phyloP scores from a whole-genome alignment of 2,797 vertebrate genomes.

The Vultur gryphus region DNA sequence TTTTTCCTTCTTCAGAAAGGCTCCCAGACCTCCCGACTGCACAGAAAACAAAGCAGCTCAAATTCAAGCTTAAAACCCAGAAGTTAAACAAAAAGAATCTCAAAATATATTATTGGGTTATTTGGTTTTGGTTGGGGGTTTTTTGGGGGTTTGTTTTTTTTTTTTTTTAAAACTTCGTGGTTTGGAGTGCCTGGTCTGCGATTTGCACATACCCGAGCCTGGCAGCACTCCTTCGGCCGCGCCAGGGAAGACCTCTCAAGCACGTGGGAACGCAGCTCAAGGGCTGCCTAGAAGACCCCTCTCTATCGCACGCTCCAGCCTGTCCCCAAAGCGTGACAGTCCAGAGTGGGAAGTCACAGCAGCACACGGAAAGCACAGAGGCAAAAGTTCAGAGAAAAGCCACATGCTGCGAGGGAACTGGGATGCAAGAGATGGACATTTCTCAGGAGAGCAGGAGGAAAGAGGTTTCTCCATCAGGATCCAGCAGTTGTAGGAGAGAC shows the following conservation, averaged over 20 bases:
- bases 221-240: rapidly evolving
- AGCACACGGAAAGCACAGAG: not conserved
- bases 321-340: not conserved
- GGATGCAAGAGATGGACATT: not conserved
- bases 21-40: not conserved
- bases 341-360: not conserved
- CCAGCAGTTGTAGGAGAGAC: not conserved
- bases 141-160: not conserved
- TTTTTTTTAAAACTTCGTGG: not conserved
- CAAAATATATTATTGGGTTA: not conserved
- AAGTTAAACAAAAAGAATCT: not conserved
- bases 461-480: not conserved
- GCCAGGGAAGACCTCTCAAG: not conserved
- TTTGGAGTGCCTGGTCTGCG: not conserved
- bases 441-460: no score
- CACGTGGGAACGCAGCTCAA: rapidly evolving
- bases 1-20: not conserved
- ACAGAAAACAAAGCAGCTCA: not conserved
- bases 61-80: not conserved
- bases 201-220: not conserved
- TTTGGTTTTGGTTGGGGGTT: not conserved
- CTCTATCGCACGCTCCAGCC: rapidly evolving
- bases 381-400: not conserved
- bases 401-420: rapidly evolving
- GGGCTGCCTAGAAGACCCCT: not conserved